phyloP scores from a whole-genome alignment of 1,140 invertebrate genomes.

The Anagrus nilaparvatae region DNA sequence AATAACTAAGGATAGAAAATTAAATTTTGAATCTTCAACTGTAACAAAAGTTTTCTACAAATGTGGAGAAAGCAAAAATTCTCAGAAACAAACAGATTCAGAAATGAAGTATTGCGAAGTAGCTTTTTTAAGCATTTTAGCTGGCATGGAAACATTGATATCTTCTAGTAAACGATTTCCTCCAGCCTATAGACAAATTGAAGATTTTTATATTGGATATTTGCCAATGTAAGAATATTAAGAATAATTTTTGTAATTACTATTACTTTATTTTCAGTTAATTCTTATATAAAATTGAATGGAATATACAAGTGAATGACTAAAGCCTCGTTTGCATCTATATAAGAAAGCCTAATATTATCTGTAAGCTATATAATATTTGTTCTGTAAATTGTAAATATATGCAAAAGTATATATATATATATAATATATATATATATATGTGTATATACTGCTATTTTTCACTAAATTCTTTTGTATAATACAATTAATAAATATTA shows the following conservation, averaged over 20 bases:
- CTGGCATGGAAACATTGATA: slow-evolving; percentile 32
- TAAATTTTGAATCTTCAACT: slow-evolving; percentile 21
- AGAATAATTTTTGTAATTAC: slow-evolving; percentile 10
- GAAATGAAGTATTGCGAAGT: slow-evolving; percentile 29
- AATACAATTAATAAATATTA: background rate
- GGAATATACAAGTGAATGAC: too few relatives aligned
- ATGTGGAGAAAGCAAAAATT: slow-evolving; percentile 25
- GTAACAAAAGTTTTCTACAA: slow-evolving; percentile 35
- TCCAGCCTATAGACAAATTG: slow-evolving; percentile 26
- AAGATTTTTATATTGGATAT: slow-evolving; percentile 30
- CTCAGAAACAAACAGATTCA: slow-evolving; percentile 15
- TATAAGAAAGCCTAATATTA: too few relatives aligned
- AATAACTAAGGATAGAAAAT: slow-evolving; percentile 11
- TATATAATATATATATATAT: too few relatives aligned
- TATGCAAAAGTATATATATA: too few relatives aligned
- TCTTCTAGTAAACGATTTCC: slow-evolving; percentile 30
- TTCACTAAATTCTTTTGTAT: background rate
- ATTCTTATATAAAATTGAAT: background rate
- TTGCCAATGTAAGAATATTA: slow-evolving; percentile 20
- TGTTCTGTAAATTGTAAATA: too few relatives aligned
- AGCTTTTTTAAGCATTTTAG: slow-evolving; percentile 24
- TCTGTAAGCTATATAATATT: too few relatives aligned
- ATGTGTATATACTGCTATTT: slow-evolving; percentile 2
- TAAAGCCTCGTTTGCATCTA: too few relatives aligned
- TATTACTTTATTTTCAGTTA: slow-evolving; percentile 3